Evolutionary conservation across 92 coral and sea anemone species (phyloP), one percentile per base, ranked within the genome.

Genomic region (Palythoa caribaeorum): DNA sequence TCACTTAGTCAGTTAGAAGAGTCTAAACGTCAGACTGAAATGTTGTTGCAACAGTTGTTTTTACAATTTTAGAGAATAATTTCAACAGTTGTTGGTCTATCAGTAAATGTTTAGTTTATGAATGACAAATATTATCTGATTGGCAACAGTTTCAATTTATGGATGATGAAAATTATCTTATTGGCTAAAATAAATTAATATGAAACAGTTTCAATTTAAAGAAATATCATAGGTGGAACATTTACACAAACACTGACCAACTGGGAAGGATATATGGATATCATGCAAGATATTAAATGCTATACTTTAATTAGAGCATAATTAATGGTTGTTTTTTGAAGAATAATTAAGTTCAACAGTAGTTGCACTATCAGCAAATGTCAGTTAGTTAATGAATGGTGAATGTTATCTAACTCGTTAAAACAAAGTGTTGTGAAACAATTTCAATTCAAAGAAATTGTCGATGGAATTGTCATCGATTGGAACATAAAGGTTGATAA

Each of bases 221-320:
- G 79, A 44, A 75, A 75, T 75, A 28, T 28, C 28, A 73, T 73
- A 47, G 57, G 44, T 73, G 78, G 44, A 73, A 73, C 78, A 73
- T 77, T 52, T 77, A 53, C 47, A 77, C 81, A 77, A 77, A 77
- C 37, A 77, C 81, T 35, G 81, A 77, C 81, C n/a, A 39, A 19
- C 3, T 35, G 81, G 38, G 79, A 50, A 51, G 38, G 80, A 76
- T 76, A 50, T 50, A 76, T 50, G 17, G 37, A 44, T 16, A 75
- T 15, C 79, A 5, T 16, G 38, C 38, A 48, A 75, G 68, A 51
- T 77, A 28, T 28, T 77, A 77, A 77, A 2, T 38, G 57, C 17
- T 77, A 77, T 77, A 77, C 66, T 77, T 77, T 77, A 77, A 53
- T 10, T 77, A 77, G 81, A 77, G 13, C 66, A 76, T 76, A 38